Conservation (phyloP, 2,797 vertebrate genomes). For the Pseudochirops cupreus region DNA sequence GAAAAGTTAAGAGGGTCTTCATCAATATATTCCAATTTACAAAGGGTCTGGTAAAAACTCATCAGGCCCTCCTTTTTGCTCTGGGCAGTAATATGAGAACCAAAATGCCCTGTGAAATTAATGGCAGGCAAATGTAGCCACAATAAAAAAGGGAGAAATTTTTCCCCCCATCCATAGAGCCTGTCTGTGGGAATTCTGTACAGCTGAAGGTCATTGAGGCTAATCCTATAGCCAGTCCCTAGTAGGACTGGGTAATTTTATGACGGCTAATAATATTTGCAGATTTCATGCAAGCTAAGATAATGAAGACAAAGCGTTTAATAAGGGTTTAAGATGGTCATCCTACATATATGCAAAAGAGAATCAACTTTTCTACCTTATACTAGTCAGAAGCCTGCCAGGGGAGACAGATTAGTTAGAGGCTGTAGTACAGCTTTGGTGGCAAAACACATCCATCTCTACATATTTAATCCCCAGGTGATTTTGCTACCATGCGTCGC, state of each 20-base stretch:
- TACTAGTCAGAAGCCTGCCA: neutral
- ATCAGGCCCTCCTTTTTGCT: constrained; percentile 46
- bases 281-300: constrained; percentile 38
- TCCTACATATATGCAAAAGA: neutral
- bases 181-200: neutral
- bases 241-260: constrained; percentile 58
- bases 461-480: neutral
- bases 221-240: constrained; percentile 53
- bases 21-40: constrained; percentile 64
- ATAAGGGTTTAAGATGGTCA: constrained; percentile 53
- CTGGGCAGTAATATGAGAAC: constrained; percentile 50
- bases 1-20: constrained; percentile 50
- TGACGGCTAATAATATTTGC: constrained; percentile 49
- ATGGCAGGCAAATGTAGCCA: constrained; percentile 57
- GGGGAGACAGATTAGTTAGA: neutral
- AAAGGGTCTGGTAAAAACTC: constrained; percentile 52
- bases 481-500: neutral
- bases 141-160: constrained; percentile 68
- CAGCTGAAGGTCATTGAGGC: constrained; percentile 29
- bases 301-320: constrained; percentile 63
- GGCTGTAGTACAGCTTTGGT: neutral
- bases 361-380: neutral
- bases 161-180: neutral
- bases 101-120: constrained; percentile 71
- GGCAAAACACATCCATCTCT: neutral